A percentile compares a stretch with the other conserved stretches of the same genome.
Conservation (phyloP, 2,888 invertebrate species). For the Cephus pygmeus region DNA sequence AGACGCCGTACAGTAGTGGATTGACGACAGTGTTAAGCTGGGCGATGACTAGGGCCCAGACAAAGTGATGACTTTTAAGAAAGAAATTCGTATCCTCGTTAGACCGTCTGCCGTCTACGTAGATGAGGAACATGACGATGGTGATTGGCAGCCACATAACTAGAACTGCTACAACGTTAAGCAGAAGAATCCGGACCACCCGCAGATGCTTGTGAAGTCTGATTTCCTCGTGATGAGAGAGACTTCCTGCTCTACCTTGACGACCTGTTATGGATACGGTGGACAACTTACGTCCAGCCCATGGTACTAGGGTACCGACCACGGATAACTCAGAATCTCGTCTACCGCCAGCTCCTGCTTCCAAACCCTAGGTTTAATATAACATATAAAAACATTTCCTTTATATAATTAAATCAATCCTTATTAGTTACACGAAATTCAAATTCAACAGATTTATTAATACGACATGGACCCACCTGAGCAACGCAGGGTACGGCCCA, state of each 20-base stretch:
- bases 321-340: slow-evolving; percentile 68
- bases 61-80: slow-evolving; percentile 68
- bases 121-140: slow-evolving; percentile 69
- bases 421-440: background rate
- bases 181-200: slow-evolving; percentile 68
- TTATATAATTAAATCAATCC: background rate
- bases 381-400: background rate
- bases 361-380: slow-evolving; percentile 11
- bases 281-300: slow-evolving; percentile 65
- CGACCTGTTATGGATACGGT: slow-evolving; percentile 57
- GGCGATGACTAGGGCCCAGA: slow-evolving; percentile 68
- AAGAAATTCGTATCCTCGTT: slow-evolving; percentile 68
- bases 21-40: slow-evolving; percentile 70
- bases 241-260: slow-evolving; percentile 63
- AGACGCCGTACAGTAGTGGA: slow-evolving; percentile 70
- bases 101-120: slow-evolving; percentile 68
- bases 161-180: slow-evolving; percentile 70
- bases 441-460: background rate
- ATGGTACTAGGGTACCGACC: slow-evolving; percentile 67
- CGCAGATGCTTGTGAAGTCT: slow-evolving; percentile 69
- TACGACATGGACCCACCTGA: slow-evolving; percentile 40
- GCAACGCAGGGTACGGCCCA: slow-evolving; percentile 68
- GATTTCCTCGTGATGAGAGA: slow-evolving; percentile 68
- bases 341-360: slow-evolving; percentile 46
- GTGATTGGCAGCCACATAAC: slow-evolving; percentile 72